Evolutionary conservation across 1,140 invertebrate species (phyloP), one percentile per base, ranked within the genome.

Genomic region (Tetramorium simillimum): DNA sequence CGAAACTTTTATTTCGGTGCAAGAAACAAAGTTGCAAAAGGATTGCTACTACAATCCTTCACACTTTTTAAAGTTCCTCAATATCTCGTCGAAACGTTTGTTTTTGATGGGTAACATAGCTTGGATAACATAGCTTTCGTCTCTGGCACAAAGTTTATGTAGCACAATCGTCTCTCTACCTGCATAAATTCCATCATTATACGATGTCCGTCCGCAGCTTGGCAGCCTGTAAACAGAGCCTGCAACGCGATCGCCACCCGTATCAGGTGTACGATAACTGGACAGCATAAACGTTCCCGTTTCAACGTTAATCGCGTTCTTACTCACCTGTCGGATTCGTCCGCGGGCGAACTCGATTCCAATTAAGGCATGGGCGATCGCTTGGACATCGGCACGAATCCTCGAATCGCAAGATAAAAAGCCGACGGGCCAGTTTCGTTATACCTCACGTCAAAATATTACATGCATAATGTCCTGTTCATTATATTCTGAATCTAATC

Each of bases 261-360:
- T 89, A 86, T 84, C 85, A 87, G 72, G 67, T 90, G 73, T 43
- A 84, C 60, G 73, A 87, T 87, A 80, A 89, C 58, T 21, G 77
- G 77, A 69, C 14, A 53, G 69, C 7, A 75, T 37, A 65, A 40
- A 49, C 40, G 75, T 86, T 86, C 62, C 69, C 58, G 78, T 87
- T 87, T 16, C 49, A 81, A 33, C 53, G 75, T 84, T 65, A 72
- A 86, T 72, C 72, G 28, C 6, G 28, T 37, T 86, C 77, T 62
- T 69, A 60, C 62, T 89, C 89, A 90, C 89, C 89, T 89, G 89
- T 90, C 89, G 84, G 69, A 77, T 73, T 87, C 77, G 78, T 33
- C 43, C 62, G 33, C 56, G 49, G 58, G 77, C 33, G 33, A 33
- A 33, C 85, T 89, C 85, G 51, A 84, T 89, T 87, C 72, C 73